phyloP scores from a whole-genome alignment of 2,113 vertebrate genomes.

The Sander vitreus region DNA sequence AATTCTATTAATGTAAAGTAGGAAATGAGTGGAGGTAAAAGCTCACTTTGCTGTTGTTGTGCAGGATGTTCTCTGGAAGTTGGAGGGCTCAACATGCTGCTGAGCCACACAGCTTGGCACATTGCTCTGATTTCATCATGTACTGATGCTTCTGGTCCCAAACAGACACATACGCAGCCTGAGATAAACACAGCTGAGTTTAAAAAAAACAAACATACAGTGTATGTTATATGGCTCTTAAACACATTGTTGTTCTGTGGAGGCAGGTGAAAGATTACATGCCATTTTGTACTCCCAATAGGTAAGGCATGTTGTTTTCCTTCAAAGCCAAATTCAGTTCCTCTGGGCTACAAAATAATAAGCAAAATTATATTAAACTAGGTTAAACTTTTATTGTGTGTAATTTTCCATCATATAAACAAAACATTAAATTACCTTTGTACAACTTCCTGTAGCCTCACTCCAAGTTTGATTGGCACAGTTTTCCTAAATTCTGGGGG shows the following conservation, averaged over 20 bases:
- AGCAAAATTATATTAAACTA: background rate
- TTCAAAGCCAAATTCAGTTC: conserved; percentile 84
- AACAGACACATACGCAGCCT: conserved; percentile 83
- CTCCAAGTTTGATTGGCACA: conserved; percentile 76
- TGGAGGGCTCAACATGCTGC: conserved; percentile 53
- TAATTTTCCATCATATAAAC: background rate
- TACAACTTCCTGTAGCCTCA: conserved; percentile 78
- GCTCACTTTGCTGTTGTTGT: conserved; percentile 58
- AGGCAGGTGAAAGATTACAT: background rate
- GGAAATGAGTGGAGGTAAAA: background rate
- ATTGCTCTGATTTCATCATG: conserved; percentile 83
- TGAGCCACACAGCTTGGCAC: conserved; percentile 83
- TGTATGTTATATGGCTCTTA: background rate
- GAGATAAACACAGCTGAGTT: background rate
- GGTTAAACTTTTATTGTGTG: background rate
- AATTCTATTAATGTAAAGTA: background rate
- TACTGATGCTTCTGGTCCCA: conserved; percentile 79
- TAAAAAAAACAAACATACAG: background rate
- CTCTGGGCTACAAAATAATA: conserved; percentile 73
- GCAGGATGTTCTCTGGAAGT: conserved; percentile 36
- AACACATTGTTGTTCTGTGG: background rate
- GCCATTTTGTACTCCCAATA: conserved; percentile 83
- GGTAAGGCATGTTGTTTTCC: conserved; percentile 80
- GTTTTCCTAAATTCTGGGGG: conserved; percentile 70
- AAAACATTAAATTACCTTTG: conserved; percentile 60